Evolutionary conservation across 2,113 vertebrate genomes (phyloP), one percentile per base, ranked within the genome.

Genomic region (Semicossyphus pulcher): DNA sequence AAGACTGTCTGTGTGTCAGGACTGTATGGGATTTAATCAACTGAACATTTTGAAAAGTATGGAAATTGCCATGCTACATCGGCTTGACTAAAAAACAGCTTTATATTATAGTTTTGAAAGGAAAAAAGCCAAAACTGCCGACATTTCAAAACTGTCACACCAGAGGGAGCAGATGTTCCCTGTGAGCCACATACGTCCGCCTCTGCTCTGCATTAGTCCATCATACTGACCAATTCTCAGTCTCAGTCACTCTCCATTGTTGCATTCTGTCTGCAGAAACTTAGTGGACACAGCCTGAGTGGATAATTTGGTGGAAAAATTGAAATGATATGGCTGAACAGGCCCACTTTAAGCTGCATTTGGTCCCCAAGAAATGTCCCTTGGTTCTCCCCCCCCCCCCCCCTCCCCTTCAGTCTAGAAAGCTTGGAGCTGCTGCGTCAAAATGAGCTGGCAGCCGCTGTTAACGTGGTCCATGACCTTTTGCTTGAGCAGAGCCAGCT

Each of bases 381-480:
- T 58, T 64, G 60, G 44, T 29, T 68, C 11, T 26, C 53, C 34
- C 6, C 10, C 47, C 41, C 53, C 34, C 6, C 10, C 47, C 41
- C 26, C 48, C 49, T 32, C 42, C 51, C 49, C 41, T 44, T 18
- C 44, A 60, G 78, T 88, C 95, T 95, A 98, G 92, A 95, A 98
- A 31, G 96, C 95, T 74, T 98, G 97, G 92, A 99, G 95, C 94
- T 98, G 97, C 91, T 99, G 97, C 84, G 96, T 99, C 91, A 99
- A 91, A 92, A 98, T 98, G 77, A 98, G 96, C 86, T 98, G 97
- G 90, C 97, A 99, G 88, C 97, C 97, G 85, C 97, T 98, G 93
- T 98, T 98, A 79, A 99, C 97, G 88, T 99, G 97, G 92, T 99
- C 98, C 97, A 99, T 98, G 92, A 99, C 97, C 94, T 98, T 97